Evolutionary conservation across 2,888 invertebrate species (phyloP), one percentile per base, ranked within the genome.

Genomic region (Nephrotoma appendiculata): DNA sequence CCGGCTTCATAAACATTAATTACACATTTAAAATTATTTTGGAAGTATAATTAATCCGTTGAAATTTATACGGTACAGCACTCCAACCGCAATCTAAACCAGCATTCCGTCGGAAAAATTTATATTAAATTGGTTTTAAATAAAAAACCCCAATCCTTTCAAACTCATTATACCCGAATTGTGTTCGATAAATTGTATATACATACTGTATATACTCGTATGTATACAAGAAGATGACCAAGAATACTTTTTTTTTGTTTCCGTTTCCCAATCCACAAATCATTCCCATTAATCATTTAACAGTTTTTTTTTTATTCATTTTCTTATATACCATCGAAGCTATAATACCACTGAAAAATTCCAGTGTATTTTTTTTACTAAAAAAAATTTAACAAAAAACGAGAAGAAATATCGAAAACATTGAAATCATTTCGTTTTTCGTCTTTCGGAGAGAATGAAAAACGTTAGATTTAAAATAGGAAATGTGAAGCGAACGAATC

Each of bases 201-300:
- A 71, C n/a, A n/a, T n/a, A n/a, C n/a, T 31, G 7, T 31, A 71
- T 44, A 19, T 19, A 19, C 19, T 19, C 19, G 44, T 44, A n/a
- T n/a, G n/a, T n/a, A n/a, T n/a, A 6, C 11, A 44, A 71, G 19
- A 71, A 31, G 71, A 71, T 71, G 71, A 71, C 71, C 71, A 71
- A 71, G 71, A 71, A 71, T 31, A 71, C 31, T 71, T 6, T 31
- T 71, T 57, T 71, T 48, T 48, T 2, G 1, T 48, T 71, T 84
- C 84, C 84, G n/a, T 84, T 84, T 84, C 84, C 84, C 84, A 84
- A 84, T 84, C 84, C 84, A 84, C 84, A 84, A 84, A 84, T 84
- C 84, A 42, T 84, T 15, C 43, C 84, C 43, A 84, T 84, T 84
- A 84, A 84, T 84, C 84, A 84, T 84, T 84, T 84, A 42, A 9